Conservation (phyloP, 2,113 vertebrate species). For the Toxotes jaculatrix region DNA sequence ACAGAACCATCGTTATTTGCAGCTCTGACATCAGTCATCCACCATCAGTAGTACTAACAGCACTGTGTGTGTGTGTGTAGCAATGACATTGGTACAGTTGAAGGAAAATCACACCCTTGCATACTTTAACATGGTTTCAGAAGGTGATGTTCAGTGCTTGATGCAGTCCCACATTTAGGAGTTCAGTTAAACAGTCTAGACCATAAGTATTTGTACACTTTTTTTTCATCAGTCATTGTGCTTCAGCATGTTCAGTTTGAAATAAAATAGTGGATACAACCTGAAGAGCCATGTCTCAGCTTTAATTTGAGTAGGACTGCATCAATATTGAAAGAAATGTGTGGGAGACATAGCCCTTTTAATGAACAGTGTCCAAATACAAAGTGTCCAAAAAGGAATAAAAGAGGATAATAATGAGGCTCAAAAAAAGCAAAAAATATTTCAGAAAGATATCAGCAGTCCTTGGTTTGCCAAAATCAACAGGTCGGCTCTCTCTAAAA, state of each 20-base stretch:
- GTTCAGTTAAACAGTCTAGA: background rate
- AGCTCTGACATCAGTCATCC: constrained; percentile 50
- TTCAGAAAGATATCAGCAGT: no score
- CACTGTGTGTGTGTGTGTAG: background rate
- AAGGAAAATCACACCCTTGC: constrained; percentile 10
- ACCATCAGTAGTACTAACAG: constrained; percentile 5
- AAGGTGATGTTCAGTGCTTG: constrained; percentile 1
- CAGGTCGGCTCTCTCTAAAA: no score
- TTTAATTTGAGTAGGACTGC: background rate
- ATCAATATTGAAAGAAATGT: background rate
- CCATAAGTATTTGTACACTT: background rate
- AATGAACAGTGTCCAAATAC: background rate
- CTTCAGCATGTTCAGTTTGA: no score
- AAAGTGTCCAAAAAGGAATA: no score
- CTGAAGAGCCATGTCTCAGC: no score
- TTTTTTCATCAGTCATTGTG: background rate
- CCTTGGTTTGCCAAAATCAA: no score
- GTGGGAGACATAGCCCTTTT: background rate
- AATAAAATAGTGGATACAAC: no score
- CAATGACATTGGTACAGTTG: constrained; percentile 16
- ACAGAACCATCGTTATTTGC: constrained; percentile 33
- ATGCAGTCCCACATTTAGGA: background rate
- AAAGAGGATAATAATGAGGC: background rate
- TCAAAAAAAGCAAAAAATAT: no score
- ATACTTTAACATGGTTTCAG: background rate